Conservation (phyloP, 92 coral and sea anemone genomes). For the Umimayanthus kanabou region DNA sequence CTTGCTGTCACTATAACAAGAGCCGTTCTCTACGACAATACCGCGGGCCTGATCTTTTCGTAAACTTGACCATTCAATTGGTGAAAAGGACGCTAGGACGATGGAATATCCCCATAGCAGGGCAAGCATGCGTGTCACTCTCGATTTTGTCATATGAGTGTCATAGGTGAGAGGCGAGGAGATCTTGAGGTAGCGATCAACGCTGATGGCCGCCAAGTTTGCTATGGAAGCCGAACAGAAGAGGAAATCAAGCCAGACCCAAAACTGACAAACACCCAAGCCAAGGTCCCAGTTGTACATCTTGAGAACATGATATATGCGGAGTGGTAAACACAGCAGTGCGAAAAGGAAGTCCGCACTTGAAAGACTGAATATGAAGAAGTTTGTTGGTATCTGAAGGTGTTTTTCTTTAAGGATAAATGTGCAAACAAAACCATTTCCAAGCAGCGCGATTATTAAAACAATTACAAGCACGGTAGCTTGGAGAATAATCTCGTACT, state of each 20-base stretch:
- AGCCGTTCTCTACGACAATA: conserved; percentile 58
- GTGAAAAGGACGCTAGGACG: conserved; percentile 66
- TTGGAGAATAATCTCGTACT: conserved; percentile 57
- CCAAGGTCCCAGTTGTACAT: conserved; percentile 70
- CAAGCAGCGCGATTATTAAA: conserved; percentile 68
- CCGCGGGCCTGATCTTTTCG: conserved; percentile 65
- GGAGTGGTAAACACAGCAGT: conserved; percentile 77
- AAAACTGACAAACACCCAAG: conserved; percentile 59
- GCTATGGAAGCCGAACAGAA: conserved; percentile 90
- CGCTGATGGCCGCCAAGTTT: conserved; percentile 90
- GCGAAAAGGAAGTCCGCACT: conserved; percentile 90
- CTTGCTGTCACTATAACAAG: conserved; percentile 67
- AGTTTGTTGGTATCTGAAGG: conserved; percentile 93
- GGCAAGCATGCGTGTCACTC: conserved; percentile 55
- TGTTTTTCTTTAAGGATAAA: conserved; percentile 79
- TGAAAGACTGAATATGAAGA: conserved; percentile 89
- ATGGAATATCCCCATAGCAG: conserved; percentile 76
- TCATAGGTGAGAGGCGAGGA: conserved; percentile 84
- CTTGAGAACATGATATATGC: conserved; percentile 63
- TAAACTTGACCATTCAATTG: conserved; percentile 66
- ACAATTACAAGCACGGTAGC: conserved; percentile 58
- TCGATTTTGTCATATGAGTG: conserved; percentile 68
- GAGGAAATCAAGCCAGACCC: conserved; percentile 87
- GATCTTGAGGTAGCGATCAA: conserved; percentile 83
- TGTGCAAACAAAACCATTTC: conserved; percentile 83